Evolutionary conservation across 1,140 invertebrate species (phyloP).

Genomic region (Stratiolaelaps scimitus): DNA sequence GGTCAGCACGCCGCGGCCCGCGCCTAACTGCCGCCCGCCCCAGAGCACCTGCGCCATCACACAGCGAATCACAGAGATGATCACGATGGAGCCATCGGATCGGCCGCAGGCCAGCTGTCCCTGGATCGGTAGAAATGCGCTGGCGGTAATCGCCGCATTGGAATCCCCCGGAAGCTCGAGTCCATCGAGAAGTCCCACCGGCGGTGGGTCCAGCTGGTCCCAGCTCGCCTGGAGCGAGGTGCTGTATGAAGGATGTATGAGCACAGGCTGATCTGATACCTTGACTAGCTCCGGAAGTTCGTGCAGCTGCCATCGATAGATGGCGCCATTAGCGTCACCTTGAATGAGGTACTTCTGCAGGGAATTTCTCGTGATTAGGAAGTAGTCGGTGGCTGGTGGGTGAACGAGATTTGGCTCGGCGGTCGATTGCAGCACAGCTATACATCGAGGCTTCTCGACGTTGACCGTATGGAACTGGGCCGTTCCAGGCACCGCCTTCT

Average conservation of each 20-base stretch:
- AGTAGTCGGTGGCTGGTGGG: constrained; percentile 35
- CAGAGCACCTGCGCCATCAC: constrained; percentile 85
- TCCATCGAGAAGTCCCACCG: constrained; percentile 79
- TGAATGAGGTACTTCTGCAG: constrained; percentile 27
- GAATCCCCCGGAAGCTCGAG: constrained; percentile 49
- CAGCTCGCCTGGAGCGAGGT: constrained; percentile 70
- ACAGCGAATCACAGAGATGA: constrained; percentile 86
- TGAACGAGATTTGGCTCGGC: constrained; percentile 37
- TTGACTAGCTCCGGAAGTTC: constrained; percentile 8
- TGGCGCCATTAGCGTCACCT: constrained; percentile 19
- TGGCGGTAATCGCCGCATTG: constrained; percentile 68
- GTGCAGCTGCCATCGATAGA: constrained; percentile 17
- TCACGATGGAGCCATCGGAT: constrained; percentile 91
- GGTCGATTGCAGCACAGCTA: constrained; percentile 18
- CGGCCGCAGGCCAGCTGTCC: constrained; percentile 84
- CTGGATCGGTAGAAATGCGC: constrained; percentile 81
- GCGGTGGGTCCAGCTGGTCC: constrained; percentile 67
- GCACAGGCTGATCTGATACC: constrained; percentile 1
- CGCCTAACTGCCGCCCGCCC: constrained; percentile 71
- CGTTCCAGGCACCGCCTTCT: constrained; percentile 58
- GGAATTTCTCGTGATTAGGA: constrained; percentile 42
- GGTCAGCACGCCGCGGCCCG: constrained; percentile 50
- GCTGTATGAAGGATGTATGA: constrained; percentile 52
- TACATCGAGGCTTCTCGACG: constrained; percentile 15
- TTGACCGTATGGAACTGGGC: constrained; percentile 31